A percentile compares a stretch with the other conserved stretches of the same genome.
Conservation (phyloP, 2,888 invertebrate genomes). For the Perithous albicinctus region DNA sequence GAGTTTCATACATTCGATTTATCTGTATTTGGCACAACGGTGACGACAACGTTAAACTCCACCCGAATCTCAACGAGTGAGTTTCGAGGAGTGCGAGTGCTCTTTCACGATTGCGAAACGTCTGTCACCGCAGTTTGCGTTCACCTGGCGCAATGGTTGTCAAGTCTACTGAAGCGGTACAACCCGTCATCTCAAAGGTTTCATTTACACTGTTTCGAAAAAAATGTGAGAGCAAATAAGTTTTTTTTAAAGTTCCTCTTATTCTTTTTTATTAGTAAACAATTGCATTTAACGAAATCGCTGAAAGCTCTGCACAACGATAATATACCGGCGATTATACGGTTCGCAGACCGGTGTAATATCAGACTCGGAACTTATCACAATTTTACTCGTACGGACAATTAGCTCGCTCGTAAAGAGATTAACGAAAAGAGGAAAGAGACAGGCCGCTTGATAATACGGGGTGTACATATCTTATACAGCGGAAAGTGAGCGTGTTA, state of each 20-base stretch:
- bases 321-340: slow-evolving; percentile 5
- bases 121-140: background rate
- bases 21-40: background rate
- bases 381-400: slow-evolving; percentile 14
- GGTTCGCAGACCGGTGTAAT: background rate
- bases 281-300: background rate
- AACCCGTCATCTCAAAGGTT: background rate
- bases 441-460: slow-evolving; percentile 9
- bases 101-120: slow-evolving; percentile 13
- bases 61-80: background rate
- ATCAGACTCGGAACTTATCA: slow-evolving; percentile 13
- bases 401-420: slow-evolving; percentile 31
- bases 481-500: slow-evolving; percentile 20
- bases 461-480: background rate
- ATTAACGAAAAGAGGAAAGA: slow-evolving; percentile 5
- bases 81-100: background rate
- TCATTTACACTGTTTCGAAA: background rate
- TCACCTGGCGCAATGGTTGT: slow-evolving; percentile 5
- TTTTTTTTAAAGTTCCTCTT: background rate
- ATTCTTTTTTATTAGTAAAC: slow-evolving; percentile 1
- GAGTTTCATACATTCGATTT: slow-evolving; percentile 1
- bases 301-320: slow-evolving; percentile 1
- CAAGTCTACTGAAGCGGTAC: background rate
- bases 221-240: background rate
- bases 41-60: background rate